A percentile compares a stretch with the other conserved stretches of the same genome.
phyloP scores from a whole-genome alignment of 2,113 vertebrate genomes.

The Corapipo altera region DNA sequence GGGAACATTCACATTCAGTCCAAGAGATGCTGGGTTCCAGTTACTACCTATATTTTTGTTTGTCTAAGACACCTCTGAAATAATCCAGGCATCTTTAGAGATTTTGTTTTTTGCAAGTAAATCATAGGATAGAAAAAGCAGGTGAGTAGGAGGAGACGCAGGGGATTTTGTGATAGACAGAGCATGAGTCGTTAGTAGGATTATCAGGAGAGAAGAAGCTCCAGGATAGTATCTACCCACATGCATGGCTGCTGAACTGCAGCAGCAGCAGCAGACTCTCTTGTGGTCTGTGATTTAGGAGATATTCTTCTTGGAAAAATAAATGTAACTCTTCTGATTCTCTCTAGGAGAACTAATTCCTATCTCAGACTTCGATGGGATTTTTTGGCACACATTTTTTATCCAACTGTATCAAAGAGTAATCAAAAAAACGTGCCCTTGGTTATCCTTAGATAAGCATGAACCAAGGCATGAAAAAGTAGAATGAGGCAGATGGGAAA shows the following conservation, averaged over 20 bases:
- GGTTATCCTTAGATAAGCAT: not conserved
- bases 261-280: not conserved
- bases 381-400: not conserved
- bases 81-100: not conserved
- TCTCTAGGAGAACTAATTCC: not conserved
- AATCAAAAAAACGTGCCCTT: not conserved
- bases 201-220: not conserved
- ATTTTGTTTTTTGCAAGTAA: not conserved
- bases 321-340: not conserved
- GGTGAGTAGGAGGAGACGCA: not conserved
- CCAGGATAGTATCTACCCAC: not conserved
- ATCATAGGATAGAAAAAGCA: not conserved
- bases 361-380: not conserved
- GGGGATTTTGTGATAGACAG: not conserved
- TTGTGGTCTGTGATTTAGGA: not conserved
- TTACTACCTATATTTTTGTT: not conserved
- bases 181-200: not conserved
- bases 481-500: not conserved
- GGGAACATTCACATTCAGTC: not conserved
- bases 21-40: not conserved
- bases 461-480: not conserved
- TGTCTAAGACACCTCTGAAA: not conserved
- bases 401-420: not conserved
- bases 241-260: not conserved
- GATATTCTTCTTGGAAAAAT: not conserved